phyloP scores from a whole-genome alignment of 2,797 vertebrate species.

The Xenops minutus region DNA sequence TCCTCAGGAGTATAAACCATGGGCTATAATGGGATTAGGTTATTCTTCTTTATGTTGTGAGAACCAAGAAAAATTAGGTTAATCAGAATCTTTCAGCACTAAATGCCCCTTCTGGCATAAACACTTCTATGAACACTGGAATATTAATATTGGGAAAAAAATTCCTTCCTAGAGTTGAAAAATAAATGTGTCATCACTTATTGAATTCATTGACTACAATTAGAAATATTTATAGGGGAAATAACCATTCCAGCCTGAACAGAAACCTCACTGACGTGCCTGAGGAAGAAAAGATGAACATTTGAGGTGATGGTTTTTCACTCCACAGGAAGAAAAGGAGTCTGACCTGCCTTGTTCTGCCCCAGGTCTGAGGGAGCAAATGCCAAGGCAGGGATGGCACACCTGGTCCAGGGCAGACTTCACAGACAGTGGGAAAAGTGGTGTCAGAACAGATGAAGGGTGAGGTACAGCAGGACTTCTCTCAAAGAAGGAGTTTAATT shows the following conservation, averaged over 20 bases:
- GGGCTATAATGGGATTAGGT: neutral
- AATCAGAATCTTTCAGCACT: neutral
- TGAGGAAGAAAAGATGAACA: neutral
- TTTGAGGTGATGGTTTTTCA: neutral
- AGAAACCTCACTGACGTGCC: neutral
- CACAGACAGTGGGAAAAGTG: neutral
- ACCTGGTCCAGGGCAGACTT: no score
- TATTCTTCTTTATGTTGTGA: neutral
- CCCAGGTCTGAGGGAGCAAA: neutral
- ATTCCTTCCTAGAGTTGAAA: neutral
- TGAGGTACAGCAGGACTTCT: neutral
- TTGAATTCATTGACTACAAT: neutral
- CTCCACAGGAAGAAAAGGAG: neutral
- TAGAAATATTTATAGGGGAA: neutral
- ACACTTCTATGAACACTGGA: neutral
- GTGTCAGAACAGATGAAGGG: neutral
- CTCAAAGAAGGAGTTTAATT: neutral
- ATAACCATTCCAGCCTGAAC: neutral
- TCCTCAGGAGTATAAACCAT: neutral
- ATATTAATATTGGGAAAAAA: neutral
- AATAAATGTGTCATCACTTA: constrained; percentile 5
- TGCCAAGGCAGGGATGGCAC: no score
- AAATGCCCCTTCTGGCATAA: constrained; percentile 1
- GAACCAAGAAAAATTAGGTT: neutral
- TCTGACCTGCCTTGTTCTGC: neutral